These are phyloP conservation scores for Cheilosia grossa DNA, from an alignment of 2,888 invertebrate genomes.

Conservation along the genomic window DNA sequence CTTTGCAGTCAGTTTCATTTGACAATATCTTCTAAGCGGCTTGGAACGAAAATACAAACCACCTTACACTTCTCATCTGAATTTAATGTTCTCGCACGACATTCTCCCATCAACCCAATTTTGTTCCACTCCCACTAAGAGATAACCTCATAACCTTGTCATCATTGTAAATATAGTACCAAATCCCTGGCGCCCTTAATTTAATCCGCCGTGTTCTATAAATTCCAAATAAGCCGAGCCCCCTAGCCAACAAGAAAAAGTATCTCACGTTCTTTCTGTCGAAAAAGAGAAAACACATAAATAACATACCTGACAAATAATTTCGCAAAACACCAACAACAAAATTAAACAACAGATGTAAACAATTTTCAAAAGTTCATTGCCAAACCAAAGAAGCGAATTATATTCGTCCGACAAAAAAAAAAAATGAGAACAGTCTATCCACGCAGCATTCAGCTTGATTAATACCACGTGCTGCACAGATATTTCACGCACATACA, in stretches of 20 bases:
- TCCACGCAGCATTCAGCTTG: background rate
- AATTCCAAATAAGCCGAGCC: too few species aligned
- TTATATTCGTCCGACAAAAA: background rate
- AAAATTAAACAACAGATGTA: background rate
- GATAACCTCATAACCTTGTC: background rate
- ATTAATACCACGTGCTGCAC: conserved; percentile 11
- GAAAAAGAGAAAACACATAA: background rate
- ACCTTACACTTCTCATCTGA: too few species aligned
- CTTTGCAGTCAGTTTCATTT: too few species aligned
- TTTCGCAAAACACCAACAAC: background rate
- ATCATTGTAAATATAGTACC: background rate
- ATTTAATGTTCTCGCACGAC: background rate
- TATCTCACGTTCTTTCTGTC: too few species aligned
- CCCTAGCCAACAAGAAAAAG: too few species aligned
- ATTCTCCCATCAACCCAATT: background rate
- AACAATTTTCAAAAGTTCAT: conserved; percentile 1
- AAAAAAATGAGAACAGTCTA: background rate
- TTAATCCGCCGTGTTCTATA: background rate
- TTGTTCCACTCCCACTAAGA: background rate
- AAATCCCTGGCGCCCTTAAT: background rate
- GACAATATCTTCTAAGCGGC: too few species aligned
- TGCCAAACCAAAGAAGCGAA: conserved; percentile 4
- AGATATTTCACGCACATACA: background rate
- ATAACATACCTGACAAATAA: background rate
- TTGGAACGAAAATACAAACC: too few species aligned